Evolutionary conservation across 1,140 invertebrate genomes (phyloP).

Genomic region (Dryas iulia): DNA sequence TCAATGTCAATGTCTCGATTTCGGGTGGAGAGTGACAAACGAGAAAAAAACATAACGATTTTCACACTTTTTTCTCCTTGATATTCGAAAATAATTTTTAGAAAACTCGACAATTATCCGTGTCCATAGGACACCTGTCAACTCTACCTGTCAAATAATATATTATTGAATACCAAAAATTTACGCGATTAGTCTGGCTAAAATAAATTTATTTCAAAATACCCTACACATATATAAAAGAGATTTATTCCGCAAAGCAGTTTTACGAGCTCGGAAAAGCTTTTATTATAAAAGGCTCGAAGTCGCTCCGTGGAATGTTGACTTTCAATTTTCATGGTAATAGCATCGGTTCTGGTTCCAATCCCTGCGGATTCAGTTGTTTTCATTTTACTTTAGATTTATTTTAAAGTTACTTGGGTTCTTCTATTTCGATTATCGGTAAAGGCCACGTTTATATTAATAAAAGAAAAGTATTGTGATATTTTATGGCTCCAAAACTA

Average conservation of each 20-base stretch:
- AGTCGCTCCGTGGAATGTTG: slow-evolving; percentile 42
- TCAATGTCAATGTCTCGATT: too few species aligned
- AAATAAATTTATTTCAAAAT: too few species aligned
- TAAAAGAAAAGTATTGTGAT: background rate
- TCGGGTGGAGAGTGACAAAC: too few species aligned
- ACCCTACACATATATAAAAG: slow-evolving; percentile 15
- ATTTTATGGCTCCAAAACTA: too few species aligned
- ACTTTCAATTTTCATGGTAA: slow-evolving; percentile 59
- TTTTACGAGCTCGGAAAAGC: slow-evolving; percentile 25
- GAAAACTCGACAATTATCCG: too few species aligned
- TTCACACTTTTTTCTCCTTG: too few species aligned
- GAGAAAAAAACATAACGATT: too few species aligned
- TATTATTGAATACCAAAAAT: too few species aligned
- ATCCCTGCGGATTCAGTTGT: slow-evolving; percentile 26
- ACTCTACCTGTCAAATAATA: too few species aligned
- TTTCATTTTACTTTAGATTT: slow-evolving; percentile 30
- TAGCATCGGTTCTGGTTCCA: slow-evolving; percentile 36
- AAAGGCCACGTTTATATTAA: background rate
- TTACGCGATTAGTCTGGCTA: too few species aligned
- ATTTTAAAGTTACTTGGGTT: slow-evolving; percentile 12
- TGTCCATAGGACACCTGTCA: too few species aligned
- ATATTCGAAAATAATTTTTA: too few species aligned
- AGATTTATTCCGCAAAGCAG: slow-evolving; percentile 20
- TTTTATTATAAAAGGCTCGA: slow-evolving; percentile 35
- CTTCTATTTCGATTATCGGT: background rate